Base-by-base conservation (phyloP, 64 coral and sea anemone species). In the Porites lutea region DNA sequence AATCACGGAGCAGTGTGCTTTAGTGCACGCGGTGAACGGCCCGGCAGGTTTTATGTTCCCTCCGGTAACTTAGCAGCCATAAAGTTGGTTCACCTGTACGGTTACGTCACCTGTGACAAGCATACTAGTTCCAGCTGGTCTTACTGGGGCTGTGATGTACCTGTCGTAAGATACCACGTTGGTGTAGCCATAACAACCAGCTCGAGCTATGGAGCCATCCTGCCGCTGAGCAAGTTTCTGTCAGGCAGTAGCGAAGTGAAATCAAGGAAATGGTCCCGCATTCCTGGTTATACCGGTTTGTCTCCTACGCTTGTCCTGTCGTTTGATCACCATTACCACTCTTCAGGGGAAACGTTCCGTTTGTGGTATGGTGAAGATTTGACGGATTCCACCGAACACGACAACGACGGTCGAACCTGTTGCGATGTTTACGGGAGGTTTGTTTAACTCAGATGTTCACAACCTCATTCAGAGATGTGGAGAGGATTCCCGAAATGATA, bases 331-430 rank as follows among this genome's bases (percentile, higher is more conserved):
- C 27, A 0, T 37, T 37, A 37, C 27, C 27, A 37, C 27, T 37
- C 27, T 37, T 37, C 27, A 37, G 27, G 79, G 79, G 51, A 82
- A 5, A 53, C 52, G 27, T 82, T 82, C n/a, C 79, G 79, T 58
- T 45, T 82, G 27, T 82, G 79, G 79, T 82, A 82, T 15, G 79
- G 79, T 11, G 53, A 82, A 12, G 79, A 82, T 82, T 60, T 82
- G 23, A 59, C 51, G 58, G 54, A 82, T 63, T 6, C 15, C 13
- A 7, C 50, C 37, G 79, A 82, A 23, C 2, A 27, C 2, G 59
- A 82, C 62, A 82, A 82, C 62, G 54, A 0, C 0, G 79, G 79
- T 7, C n/a, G 6, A 11, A 63, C 54, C 23, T 82, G 79, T 53
- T 82, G 51, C 37, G 55, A 82, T 13, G 79, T 82, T 21, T 82